Percentiles rank a stretch among this genome's conserved stretches.
phyloP scores from a whole-genome alignment of 2,113 vertebrate genomes.

The Tympanuchus pallidicinctus region DNA sequence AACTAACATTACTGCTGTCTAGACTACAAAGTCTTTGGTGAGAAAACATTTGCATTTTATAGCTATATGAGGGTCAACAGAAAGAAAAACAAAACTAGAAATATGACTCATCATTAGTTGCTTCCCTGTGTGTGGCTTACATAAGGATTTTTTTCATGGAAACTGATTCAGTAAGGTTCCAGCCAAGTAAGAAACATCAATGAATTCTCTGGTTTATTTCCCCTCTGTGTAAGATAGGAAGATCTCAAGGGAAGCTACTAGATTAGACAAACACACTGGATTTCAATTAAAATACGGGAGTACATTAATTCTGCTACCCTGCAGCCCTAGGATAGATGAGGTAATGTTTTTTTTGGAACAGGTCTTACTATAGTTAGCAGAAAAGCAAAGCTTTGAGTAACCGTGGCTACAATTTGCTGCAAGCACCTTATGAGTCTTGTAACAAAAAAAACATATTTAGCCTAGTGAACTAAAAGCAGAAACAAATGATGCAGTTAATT shows the following conservation, averaged over 20 bases:
- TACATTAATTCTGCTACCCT: conserved; percentile 57
- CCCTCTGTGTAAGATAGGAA: conserved; percentile 43
- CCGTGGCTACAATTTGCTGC: conserved; percentile 39
- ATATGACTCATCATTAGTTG: conserved; percentile 77
- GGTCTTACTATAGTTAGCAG: conserved; percentile 55
- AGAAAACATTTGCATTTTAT: conserved; percentile 62
- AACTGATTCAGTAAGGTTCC: conserved; percentile 72
- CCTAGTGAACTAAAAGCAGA: conserved; percentile 50
- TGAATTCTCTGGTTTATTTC: conserved; percentile 67
- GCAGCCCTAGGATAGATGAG: conserved; percentile 53
- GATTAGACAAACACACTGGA: conserved; percentile 55
- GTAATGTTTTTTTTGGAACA: conserved; percentile 73
- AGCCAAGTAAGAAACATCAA: conserved; percentile 63
- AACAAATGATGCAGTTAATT: conserved; percentile 34
- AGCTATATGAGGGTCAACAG: conserved; percentile 81
- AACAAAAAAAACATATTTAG: conserved; percentile 59
- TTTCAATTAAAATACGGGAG: conserved; percentile 60
- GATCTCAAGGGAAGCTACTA: conserved; percentile 59
- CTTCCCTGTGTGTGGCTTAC: conserved; percentile 69
- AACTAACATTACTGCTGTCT: conserved; percentile 25
- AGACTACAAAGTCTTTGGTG: not conserved
- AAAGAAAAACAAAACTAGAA: conserved; percentile 79
- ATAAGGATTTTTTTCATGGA: conserved; percentile 80
- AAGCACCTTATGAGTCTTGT: conserved; percentile 18
- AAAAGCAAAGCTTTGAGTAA: conserved; percentile 60